These are phyloP conservation scores for Fregata magnificens DNA, from an alignment of 2,113 vertebrate genomes.

Conservation along the genomic window DNA sequence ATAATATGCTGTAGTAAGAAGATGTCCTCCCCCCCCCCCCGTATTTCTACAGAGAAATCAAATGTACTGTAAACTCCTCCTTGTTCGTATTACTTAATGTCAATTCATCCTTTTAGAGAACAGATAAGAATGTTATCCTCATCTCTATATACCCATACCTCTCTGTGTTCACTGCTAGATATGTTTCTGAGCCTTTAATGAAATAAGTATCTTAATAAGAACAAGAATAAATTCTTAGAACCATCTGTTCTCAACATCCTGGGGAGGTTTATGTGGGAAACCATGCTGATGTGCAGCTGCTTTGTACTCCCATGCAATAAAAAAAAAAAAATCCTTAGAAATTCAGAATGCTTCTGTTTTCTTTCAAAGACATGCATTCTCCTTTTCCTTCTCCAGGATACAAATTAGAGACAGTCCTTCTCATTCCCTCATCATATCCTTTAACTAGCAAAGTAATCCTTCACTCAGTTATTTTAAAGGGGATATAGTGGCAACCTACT, in stretches of 20 bases:
- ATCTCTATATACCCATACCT: neutral
- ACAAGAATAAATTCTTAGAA: neutral
- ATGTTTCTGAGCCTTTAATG: neutral
- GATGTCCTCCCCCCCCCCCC: rapidly evolving
- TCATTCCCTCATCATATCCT: neutral
- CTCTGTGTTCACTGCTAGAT: neutral
- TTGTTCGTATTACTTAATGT: neutral
- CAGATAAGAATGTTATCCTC: neutral
- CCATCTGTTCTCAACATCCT: neutral
- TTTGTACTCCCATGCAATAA: neutral
- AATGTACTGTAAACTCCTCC: neutral
- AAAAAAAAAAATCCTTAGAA: neutral
- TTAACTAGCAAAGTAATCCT: neutral
- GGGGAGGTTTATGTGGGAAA: neutral
- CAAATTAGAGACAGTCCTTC: neutral
- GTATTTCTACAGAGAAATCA: neutral
- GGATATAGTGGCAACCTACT: neutral
- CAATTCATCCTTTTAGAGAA: neutral
- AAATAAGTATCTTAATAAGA: neutral
- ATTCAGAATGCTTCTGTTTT: neutral
- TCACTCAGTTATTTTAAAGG: neutral
- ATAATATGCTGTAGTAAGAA: neutral
- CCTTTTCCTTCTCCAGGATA: neutral
- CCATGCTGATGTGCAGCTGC: neutral
- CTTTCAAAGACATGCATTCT: neutral